Evolutionary conservation across 2,797 vertebrate genomes (phyloP).

Genomic region (Ceryle rudis): DNA sequence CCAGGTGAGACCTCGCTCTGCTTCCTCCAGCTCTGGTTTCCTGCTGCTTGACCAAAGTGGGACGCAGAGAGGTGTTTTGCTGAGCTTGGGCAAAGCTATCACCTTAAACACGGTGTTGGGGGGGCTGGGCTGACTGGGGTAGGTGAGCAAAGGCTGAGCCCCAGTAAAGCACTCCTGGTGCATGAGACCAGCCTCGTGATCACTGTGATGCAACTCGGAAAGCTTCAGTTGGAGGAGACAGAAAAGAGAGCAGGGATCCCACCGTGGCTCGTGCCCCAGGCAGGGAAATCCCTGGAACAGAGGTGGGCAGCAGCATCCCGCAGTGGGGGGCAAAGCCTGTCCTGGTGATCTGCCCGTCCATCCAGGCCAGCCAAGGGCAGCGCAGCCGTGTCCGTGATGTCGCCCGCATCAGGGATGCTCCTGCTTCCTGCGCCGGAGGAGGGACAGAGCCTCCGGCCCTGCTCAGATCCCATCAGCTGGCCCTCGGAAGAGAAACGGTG

Average conservation of each 20-base stretch:
- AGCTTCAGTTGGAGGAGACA: background rate
- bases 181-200: background rate
- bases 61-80: background rate
- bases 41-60: background rate
- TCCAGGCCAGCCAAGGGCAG: background rate
- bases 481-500: conserved; percentile 64
- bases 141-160: background rate
- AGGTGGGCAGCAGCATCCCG: background rate
- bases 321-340: background rate
- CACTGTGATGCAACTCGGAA: background rate
- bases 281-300: background rate
- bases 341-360: accelerated
- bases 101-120: accelerated
- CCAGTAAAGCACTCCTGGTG: background rate
- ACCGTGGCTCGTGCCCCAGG: accelerated
- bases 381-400: background rate
- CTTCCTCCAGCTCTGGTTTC: background rate
- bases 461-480: conserved; percentile 61
- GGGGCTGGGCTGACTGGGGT: accelerated
- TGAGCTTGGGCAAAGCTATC: background rate
- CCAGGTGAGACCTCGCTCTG: background rate
- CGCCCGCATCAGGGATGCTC: background rate
- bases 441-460: background rate
- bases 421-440: accelerated
- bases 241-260: background rate